Conservation (phyloP, 2,113 vertebrate species). For the Macroglossus sobrinus region DNA sequence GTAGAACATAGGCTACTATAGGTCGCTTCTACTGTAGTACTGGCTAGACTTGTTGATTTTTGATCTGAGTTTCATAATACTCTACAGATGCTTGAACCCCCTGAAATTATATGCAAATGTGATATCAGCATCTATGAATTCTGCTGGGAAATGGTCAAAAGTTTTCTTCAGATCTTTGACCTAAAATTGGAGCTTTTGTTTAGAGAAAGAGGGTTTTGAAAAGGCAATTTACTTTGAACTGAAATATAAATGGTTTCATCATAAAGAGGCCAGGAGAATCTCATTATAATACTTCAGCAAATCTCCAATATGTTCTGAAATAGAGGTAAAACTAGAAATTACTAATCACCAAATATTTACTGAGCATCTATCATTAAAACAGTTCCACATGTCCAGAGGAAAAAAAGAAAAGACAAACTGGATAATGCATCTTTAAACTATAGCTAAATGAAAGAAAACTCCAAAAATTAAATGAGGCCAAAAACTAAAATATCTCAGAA, state of each 20-base stretch:
- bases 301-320: constrained; percentile 12
- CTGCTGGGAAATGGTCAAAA: background rate
- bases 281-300: background rate
- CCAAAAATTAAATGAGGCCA: background rate
- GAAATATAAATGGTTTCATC: constrained; percentile 19
- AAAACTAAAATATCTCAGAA: background rate
- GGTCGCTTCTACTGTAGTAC: background rate
- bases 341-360: constrained; percentile 16
- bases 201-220: background rate
- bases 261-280: background rate
- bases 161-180: background rate
- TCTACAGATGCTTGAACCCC: background rate
- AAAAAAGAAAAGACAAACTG: background rate
- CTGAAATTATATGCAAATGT: background rate
- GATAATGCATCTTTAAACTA: background rate
- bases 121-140: background rate
- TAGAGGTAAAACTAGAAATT: background rate
- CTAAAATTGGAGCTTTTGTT: background rate
- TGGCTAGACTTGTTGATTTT: background rate
- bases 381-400: background rate
- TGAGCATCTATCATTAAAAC: background rate
- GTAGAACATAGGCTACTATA: background rate
- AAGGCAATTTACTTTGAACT: background rate
- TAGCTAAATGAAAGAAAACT: constrained; percentile 16
- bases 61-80: background rate